Conservation (phyloP, 2,888 invertebrate genomes). For the Creontiades dilutus region DNA sequence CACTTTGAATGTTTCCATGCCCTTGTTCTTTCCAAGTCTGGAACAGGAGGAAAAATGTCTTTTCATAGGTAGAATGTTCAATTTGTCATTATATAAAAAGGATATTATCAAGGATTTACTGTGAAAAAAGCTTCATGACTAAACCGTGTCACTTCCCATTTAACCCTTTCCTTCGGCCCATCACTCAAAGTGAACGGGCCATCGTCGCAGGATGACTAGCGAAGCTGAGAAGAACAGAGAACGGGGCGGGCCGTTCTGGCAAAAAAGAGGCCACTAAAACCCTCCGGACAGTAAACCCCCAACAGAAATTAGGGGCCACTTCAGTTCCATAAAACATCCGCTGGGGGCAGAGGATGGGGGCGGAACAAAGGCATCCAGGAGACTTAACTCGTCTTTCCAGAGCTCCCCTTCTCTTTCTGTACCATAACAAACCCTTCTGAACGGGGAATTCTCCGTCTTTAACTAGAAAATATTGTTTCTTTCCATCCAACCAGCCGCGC, state of each 20-base stretch:
- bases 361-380: constrained; percentile 14
- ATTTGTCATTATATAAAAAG: neutral
- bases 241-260: constrained; percentile 27
- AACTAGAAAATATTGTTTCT: constrained; percentile 60
- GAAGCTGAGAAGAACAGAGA: neutral
- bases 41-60: neutral
- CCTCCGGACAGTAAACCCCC: constrained; percentile 30
- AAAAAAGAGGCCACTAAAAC: constrained; percentile 45
- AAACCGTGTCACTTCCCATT: constrained; percentile 26
- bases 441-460: constrained; percentile 47
- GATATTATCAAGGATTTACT: neutral
- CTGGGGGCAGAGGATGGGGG: constrained; percentile 3
- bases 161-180: neutral
- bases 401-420: neutral
- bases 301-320: constrained; percentile 66
- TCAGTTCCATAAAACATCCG: constrained; percentile 62
- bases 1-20: no score
- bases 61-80: neutral
- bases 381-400: constrained; percentile 34
- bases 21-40: no score
- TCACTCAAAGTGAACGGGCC: constrained; percentile 12
- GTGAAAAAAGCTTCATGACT: constrained; percentile 12
- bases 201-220: constrained; percentile 32
- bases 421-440: constrained; percentile 21
- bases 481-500: constrained; percentile 9